Evolutionary conservation across 2,888 invertebrate genomes (phyloP), one percentile per base, ranked within the genome.

Genomic region (Isoperla grammatica): DNA sequence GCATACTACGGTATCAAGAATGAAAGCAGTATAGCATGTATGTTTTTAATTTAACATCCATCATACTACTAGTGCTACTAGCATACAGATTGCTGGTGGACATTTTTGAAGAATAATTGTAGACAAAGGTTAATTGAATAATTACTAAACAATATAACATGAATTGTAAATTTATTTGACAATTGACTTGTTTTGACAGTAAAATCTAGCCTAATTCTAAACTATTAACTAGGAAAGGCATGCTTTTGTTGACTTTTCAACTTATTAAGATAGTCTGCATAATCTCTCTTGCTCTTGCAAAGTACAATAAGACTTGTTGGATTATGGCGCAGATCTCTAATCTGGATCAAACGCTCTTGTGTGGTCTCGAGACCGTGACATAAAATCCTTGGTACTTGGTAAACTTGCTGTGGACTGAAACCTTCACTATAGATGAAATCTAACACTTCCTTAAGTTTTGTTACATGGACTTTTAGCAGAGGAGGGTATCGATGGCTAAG

Each of bases 381-480:
- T 53, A 84, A 68, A 61, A 84, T 76, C 59, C 83, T 75, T 0
- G 81, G 80, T 56, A 77, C 80, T 50, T 71, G 74, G 13, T 78
- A 78, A 59, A 84, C 78, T 58, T 83, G 81, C 64, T 76, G 73
- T 4, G 76, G 74, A 4, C 72, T 67, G 69, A 79, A 83, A 1
- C 81, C 78, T 67, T 81, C 81, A 54, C 74, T 69, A 6, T 79
- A 70, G 17, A 84, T 70, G 68, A 78, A 83, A 68, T 83, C 83
- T 39, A 84, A 67, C 61, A 82, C 79, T 61, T 78, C 75, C 71
- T 83, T 82, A 64, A 81, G 81, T 76, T 83, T 83, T 4, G 76
- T 77, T 1, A 79, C 81, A 64, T 82, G 74, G 46, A 81, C 79
- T 48, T 75, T 76, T 62, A 75, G 73, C 5, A 82, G 72, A 56